These are phyloP conservation scores for Apis cerana DNA, from an alignment of 1,140 invertebrate species.

Conservation along the genomic window DNA sequence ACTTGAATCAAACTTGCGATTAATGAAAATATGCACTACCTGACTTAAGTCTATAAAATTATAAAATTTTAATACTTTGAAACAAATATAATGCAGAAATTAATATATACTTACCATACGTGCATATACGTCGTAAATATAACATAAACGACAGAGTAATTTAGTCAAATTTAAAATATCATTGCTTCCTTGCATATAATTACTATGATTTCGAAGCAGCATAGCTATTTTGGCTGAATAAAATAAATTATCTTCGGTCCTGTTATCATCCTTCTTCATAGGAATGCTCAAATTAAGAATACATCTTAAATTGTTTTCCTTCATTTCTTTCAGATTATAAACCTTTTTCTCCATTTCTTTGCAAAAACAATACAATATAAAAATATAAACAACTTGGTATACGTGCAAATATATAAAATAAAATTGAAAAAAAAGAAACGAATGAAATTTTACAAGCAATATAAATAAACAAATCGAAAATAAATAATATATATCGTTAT, in stretches of 20 bases:
- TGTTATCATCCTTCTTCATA: not conserved
- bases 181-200: not conserved
- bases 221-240: not conserved
- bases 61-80: not conserved
- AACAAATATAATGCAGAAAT: not conserved
- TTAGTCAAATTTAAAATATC: not conserved
- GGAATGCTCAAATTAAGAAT: not conserved
- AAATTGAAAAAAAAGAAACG: too few relatives aligned
- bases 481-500: too few relatives aligned
- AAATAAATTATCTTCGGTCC: accelerated
- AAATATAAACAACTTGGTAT: too few relatives aligned
- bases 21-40: too few relatives aligned
- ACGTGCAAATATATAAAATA: too few relatives aligned
- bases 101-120: accelerated
- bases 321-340: too few relatives aligned
- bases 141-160: not conserved
- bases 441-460: too few relatives aligned
- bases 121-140: accelerated
- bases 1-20: too few relatives aligned
- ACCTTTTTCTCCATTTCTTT: too few relatives aligned
- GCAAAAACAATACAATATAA: too few relatives aligned
- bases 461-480: too few relatives aligned
- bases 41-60: too few relatives aligned
- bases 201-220: not conserved
- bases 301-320: not conserved